Evolutionary conservation across 2,113 vertebrate species (phyloP), one percentile per base, ranked within the genome.

Genomic region (Xenotilapia caudafasciata): DNA sequence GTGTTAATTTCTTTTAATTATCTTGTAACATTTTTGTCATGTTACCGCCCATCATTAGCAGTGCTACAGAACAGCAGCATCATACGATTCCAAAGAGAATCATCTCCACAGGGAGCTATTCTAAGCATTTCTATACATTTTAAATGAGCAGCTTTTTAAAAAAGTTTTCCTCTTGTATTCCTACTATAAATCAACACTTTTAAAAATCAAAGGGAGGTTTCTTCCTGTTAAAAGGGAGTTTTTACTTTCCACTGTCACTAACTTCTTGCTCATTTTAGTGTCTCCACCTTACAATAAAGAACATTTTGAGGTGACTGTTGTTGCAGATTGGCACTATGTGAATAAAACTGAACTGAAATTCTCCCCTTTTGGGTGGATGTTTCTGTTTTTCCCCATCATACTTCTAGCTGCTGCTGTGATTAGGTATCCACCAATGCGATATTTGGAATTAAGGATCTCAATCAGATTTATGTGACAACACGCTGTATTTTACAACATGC

Each of bases 351-450:
- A 38, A 38, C 9, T n/a, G 60, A 65, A 65, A 38, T 65, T 21
- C 65, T 73, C 21, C 3, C 5, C 13, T 26, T 1, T 9, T 45
- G 21, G 21, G 2, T 45, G 38, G 38, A 26, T 26, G 21, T 73
- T 73, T 0, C 68, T 1, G 21, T 73, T 73, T 73, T 17, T 45
- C 28, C 21, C 68, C 21, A 9, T 15, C 65, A 45, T 45, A 26
- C 13, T 45, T 4, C 13, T 73, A 45, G 38, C 13, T 42, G 5
- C n/a, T 70, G 35, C 38, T 15, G 10, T 65, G 17, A 65, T 65
- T n/a, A 65, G 31, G 60, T 35, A 65, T 35, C 31, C 1, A 65
- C 60, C 31, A 35, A n/a, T 65, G 10, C 0, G 0, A 5, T 65
- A n/a, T 65, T 65, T 65, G 60, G 31, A 35, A 1, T 65, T 35